Conservation (phyloP, 2,888 invertebrate species). For the Tortrix viridana region DNA sequence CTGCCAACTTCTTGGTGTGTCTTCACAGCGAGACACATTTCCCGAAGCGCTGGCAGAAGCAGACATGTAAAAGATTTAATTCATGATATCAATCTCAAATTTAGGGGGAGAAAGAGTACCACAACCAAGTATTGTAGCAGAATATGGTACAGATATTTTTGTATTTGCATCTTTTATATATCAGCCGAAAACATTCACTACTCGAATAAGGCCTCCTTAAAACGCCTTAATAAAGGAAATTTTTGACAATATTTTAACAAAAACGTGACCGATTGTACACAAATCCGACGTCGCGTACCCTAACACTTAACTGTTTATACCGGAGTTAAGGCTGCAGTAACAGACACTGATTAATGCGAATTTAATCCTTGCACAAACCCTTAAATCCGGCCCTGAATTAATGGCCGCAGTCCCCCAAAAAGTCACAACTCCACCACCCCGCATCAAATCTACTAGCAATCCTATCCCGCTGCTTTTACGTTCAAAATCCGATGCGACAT, state of each 20-base stretch:
- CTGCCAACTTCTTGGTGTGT: neutral
- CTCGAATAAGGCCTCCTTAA: too few relatives aligned
- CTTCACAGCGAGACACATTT: slow-evolving; percentile 1
- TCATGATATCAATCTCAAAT: neutral
- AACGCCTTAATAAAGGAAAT: too few relatives aligned
- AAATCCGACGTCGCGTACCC: slow-evolving; percentile 73
- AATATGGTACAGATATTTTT: too few relatives aligned
- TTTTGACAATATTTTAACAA: neutral
- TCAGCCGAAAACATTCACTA: too few relatives aligned
- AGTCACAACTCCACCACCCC: slow-evolving; percentile 62
- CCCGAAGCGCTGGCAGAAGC: slow-evolving; percentile 1
- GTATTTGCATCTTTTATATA: too few relatives aligned
- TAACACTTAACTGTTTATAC: slow-evolving; percentile 84
- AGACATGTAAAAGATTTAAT: slow-evolving; percentile 4
- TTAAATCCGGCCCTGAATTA: slow-evolving; percentile 83
- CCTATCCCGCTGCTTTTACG: slow-evolving; percentile 50
- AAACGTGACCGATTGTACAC: slow-evolving; percentile 55
- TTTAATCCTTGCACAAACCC: slow-evolving; percentile 87
- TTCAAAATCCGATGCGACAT: slow-evolving; percentile 47
- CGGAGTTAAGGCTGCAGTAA: slow-evolving; percentile 78
- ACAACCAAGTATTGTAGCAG: too few relatives aligned
- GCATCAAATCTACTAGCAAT: slow-evolving; percentile 55
- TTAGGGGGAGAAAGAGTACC: too few relatives aligned
- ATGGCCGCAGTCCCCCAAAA: slow-evolving; percentile 81
- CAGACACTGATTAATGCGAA: slow-evolving; percentile 89